Evolutionary conservation across 2,113 vertebrate genomes (phyloP), one percentile per base, ranked within the genome.

Genomic region (Eonycteris spelaea): DNA sequence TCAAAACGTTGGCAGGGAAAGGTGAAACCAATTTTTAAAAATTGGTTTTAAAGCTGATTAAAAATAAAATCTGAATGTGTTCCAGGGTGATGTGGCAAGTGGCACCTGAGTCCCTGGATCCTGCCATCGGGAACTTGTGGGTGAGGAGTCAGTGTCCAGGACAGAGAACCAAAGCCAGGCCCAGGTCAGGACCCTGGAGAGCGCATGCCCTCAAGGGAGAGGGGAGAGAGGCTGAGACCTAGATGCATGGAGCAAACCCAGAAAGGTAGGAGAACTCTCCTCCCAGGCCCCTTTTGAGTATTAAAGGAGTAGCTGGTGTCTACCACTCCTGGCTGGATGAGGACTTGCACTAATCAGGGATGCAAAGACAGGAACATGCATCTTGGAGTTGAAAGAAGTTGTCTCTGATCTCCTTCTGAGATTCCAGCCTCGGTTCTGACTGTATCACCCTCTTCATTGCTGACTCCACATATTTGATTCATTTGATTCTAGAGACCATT

Each of bases 151-250:
- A 35, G 55, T 10, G 16, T 77, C 53, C 6, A 7, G 48, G 30
- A 43, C 45, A 19, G 22, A 30, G 59, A 68, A 40, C 5, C 6
- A 16, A 35, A 28, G 33, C 14, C 24, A 35, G 48, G 48, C 18
- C 30, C 10, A 6, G 5, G 33, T 89, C 95, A 96, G 96, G 65
- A 97, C 95, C 94, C 30, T 93, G 97, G 97, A 96, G 86, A 97
- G 96, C 94, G 70, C 82, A 14, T 51, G 51, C 51, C 16, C 51
- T 51, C 51, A 15, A 15, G 51, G 5, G 5, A 16, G 51, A 51
- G 13, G 51, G 4, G 51, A 16, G 15, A 15, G 48, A 51, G 13
- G 48, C 43, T 51, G 48, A 51, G 51, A 14, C 51, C 51, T 51
- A 16, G 51, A 16, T 16, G 51, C 51, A 51, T 15, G 51, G 51